Base-by-base conservation (phyloP, 2,888 invertebrate species). In the Meliscaeva auricollis region DNA sequence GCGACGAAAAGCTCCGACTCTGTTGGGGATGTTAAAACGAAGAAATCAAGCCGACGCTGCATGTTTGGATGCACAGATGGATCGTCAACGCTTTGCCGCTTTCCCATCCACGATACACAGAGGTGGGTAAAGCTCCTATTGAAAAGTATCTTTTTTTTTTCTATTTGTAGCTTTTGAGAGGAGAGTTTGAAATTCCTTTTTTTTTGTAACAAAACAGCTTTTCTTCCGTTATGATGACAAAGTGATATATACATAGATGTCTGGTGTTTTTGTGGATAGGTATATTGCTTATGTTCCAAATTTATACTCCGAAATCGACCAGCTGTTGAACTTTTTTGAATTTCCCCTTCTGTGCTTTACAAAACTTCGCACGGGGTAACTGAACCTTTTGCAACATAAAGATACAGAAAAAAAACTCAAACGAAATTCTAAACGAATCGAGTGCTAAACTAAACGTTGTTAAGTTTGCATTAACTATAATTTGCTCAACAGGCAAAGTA, bases 101-200 rank as follows among this genome's bases (percentile, higher is more conserved):
- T 90, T 77, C 90, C 90, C 68, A 87, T 90, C 6, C 89, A 90
- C 56, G 91, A 90, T 87, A 58, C 58, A 11, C 84, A 87, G 72
- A 89, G 90, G 90, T 90, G 52, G 88, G 90, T 82, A 54, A 30
- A 56, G 70, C 44, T 41, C 4, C 15, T 44, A 6, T 8, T 9
- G 35, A 38, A 38, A 38, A 38, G 74, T 62, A 70, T 7, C 13
- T 44, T 38, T 52, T 32, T 54, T 62, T 9, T 64, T 26, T 38
- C 6, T 64, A 9, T 38, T 38, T 38, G 30, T 35, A 20, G 20
- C 48, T 66, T 60, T 30, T 13, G 54, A 35, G 50, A 50, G 66
- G 32, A 44, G 62, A 46, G 26, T 38, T 62, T 44, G 3, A 60
- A 41, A 20, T 58, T 13, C 7, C 38, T 20, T 58, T 5, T 58